Evolutionary conservation across 2,113 vertebrate species (phyloP).

Genomic region (Cavia porcellus): DNA sequence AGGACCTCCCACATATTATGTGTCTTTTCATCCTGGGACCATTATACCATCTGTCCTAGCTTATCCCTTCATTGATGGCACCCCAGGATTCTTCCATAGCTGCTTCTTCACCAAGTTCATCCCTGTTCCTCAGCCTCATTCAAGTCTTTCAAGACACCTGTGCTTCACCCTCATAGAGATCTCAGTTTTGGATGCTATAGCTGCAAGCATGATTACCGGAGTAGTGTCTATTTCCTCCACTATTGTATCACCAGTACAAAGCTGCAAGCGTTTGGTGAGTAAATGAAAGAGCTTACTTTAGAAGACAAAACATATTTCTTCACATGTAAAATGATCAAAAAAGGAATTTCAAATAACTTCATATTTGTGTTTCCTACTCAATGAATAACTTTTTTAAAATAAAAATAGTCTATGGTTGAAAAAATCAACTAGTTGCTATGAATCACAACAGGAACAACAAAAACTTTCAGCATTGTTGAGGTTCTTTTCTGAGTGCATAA

Average conservation of each 20-base stretch:
- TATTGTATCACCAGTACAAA: neutral
- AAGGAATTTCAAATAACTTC: neutral
- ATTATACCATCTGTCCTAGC: neutral
- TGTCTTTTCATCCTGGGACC: neutral
- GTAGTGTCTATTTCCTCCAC: neutral
- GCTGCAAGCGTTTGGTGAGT: neutral
- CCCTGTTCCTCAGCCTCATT: neutral
- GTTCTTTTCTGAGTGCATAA: constrained; percentile 39
- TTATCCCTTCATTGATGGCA: neutral
- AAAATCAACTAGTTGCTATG: constrained; percentile 34
- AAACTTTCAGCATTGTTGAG: neutral
- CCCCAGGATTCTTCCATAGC: neutral
- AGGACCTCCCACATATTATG: neutral
- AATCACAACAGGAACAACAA: constrained; percentile 33
- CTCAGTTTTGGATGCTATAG: neutral
- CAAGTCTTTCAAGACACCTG: neutral
- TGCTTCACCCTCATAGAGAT: neutral
- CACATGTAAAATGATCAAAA: neutral
- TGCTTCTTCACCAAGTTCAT: neutral
- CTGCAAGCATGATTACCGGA: neutral
- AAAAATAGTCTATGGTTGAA: constrained; percentile 1
- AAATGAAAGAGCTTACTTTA: constrained; percentile 29
- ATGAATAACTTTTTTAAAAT: constrained; percentile 50
- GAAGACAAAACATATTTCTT: neutral
- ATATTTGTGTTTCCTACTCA: neutral